Base-by-base conservation (phyloP, 2,888 invertebrate species). In the Melitaea athalia region DNA sequence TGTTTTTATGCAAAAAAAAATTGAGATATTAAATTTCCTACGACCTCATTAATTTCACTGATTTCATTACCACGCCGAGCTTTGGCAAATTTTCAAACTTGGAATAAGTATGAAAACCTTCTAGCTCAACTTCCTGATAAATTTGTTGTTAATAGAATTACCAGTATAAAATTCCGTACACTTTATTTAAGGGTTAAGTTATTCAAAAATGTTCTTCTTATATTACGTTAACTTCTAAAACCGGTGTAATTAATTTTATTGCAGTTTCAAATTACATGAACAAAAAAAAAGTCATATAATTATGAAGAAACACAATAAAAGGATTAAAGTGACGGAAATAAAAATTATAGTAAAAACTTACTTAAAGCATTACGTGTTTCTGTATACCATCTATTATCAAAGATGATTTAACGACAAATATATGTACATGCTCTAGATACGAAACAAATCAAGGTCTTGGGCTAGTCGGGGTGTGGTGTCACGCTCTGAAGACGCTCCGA, bases 381-480 rank as follows among this genome's bases (percentile, higher is more conserved):
- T 11, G 14, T 5, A 47, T 61, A 38, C 10, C 49, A 49, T 11
- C 12, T 47, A 63, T 15, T 52, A 64, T 50, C n/a, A 14, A 24
- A 43, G 55, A 12, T 57, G 61, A 64, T 45, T 53, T 67, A 70
- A 75, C 4, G 11, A 45, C 68, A 73, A 77, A 72, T 84, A 80
- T 77, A 76, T 69, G 24, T 77, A 76, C 77, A 78, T 79, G 78
- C 78, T 72, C 72, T 64, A 80, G 81, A 76, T 75, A 68, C 74
- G 81, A 83, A 81, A 81, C 84, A 77, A 81, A 77, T 78, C 91
- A 91, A 92, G 92, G 92, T 87, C 85, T 73, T 74, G 79, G 91
- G 88, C 82, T 83, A 77, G 88, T 74, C 81, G 64, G 82, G 92
- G 92, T 78, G 91, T 72, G 92, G 79, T 77, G 82, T 82, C 81